A percentile compares a stretch with the other conserved stretches of the same genome.
Evolutionary conservation across 2,113 vertebrate species (phyloP).

Genomic region (Theristicus caerulescens): DNA sequence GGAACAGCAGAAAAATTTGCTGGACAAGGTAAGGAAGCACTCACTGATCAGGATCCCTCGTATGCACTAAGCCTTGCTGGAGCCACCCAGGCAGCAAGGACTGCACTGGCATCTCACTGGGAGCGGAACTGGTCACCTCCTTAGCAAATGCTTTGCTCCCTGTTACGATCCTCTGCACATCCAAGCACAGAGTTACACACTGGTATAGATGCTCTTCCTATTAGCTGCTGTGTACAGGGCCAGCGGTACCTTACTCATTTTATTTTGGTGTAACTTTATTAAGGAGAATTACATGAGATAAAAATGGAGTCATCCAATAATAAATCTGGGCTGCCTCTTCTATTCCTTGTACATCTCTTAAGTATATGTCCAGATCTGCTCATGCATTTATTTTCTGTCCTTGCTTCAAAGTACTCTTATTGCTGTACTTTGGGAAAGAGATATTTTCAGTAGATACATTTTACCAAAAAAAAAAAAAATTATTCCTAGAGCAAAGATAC

Average conservation of each 20-base stretch:
- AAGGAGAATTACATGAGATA: neutral
- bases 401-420: neutral
- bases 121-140: neutral
- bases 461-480: neutral
- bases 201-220: neutral
- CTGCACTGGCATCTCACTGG: neutral
- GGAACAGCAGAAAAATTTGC: neutral
- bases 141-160: neutral
- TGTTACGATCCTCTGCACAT: no score
- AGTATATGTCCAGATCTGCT: neutral
- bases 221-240: neutral
- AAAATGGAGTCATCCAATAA: neutral
- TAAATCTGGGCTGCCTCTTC: neutral
- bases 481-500: neutral
- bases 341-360: neutral
- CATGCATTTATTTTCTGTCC: neutral
- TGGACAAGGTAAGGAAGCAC: neutral
- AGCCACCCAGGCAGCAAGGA: neutral
- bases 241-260: neutral
- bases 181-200: neutral
- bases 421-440: neutral
- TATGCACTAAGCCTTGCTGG: neutral
- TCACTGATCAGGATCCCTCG: accelerated
- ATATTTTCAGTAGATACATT: neutral
- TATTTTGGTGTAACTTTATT: neutral